These are phyloP conservation scores for Phycodurus eques DNA, from an alignment of 2,113 vertebrate species.

Conservation along the genomic window DNA sequence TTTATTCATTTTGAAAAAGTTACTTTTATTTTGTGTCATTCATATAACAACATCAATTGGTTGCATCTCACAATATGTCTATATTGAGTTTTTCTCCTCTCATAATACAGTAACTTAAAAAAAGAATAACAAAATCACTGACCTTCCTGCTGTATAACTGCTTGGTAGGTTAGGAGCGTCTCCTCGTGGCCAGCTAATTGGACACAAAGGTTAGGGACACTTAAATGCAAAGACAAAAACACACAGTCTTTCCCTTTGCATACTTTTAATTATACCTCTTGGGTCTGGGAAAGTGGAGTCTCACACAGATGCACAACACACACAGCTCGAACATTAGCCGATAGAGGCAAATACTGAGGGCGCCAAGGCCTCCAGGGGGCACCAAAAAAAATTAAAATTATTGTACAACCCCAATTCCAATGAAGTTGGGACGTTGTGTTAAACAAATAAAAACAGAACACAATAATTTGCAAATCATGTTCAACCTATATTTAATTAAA, in stretches of 20 bases:
- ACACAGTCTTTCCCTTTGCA: neutral
- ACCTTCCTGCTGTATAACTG: conserved; percentile 97
- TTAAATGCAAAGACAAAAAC: conserved; percentile 13
- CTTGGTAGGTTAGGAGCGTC: conserved; percentile 88
- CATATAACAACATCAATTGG: neutral
- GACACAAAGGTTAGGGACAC: conserved; percentile 42
- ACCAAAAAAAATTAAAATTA: no score
- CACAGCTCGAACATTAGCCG: neutral
- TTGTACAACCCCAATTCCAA: no score
- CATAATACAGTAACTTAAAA: neutral
- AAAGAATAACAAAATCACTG: conserved; percentile 53
- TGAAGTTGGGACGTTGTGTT: no score
- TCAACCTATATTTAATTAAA: no score
- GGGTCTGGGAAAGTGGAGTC: conserved; percentile 33
- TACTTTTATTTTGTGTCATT: neutral
- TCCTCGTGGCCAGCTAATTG: conserved; percentile 90
- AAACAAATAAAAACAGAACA: no score
- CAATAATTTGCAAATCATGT: no score
- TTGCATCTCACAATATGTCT: neutral
- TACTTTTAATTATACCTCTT: conserved; percentile 15
- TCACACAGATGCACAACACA: conserved; percentile 6
- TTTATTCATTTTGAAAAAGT: neutral
- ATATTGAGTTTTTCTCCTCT: neutral
- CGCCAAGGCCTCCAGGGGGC: no score
- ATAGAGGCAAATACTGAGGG: no score